A percentile compares a stretch with the other conserved stretches of the same genome.
Evolutionary conservation across 1,140 invertebrate species (phyloP).

Genomic region (Aleiodes sp.): DNA sequence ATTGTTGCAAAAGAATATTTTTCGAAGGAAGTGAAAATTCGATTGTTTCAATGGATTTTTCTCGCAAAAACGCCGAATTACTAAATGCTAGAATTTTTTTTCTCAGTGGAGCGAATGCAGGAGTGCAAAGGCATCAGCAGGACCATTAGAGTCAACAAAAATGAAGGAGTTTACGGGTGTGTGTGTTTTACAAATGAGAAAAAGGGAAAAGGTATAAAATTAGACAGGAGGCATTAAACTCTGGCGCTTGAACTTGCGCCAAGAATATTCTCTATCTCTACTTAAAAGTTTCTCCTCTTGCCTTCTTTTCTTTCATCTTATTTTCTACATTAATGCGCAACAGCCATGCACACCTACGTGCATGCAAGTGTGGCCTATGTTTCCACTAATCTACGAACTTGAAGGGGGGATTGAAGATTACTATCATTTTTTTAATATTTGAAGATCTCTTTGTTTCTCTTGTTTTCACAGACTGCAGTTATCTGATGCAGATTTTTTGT

Average conservation of each 20-base stretch:
- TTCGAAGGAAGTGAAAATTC: too few species aligned
- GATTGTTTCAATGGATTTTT: too few species aligned
- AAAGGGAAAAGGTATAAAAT: constrained; percentile 44
- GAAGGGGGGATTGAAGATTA: neutral
- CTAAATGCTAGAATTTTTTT: too few species aligned
- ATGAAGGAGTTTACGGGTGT: neutral
- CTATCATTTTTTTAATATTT: neutral
- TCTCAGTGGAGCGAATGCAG: neutral
- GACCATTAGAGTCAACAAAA: neutral
- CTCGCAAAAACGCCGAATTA: too few species aligned
- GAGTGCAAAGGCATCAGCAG: neutral
- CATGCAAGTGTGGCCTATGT: too few species aligned
- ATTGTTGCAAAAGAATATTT: too few species aligned
- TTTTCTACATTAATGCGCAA: constrained; percentile 4
- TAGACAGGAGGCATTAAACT: constrained; percentile 52
- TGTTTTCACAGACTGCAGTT: neutral
- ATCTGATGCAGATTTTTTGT: too few species aligned
- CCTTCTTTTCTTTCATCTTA: neutral
- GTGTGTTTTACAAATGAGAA: too few species aligned
- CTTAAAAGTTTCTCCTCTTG: constrained; percentile 1
- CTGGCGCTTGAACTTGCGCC: constrained; percentile 43
- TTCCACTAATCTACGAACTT: neutral
- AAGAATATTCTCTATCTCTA: constrained; percentile 41
- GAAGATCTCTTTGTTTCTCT: neutral
- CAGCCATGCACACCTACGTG: neutral